phyloP scores from a whole-genome alignment of 2,888 invertebrate genomes.

The Barypeithes pellucidus region DNA sequence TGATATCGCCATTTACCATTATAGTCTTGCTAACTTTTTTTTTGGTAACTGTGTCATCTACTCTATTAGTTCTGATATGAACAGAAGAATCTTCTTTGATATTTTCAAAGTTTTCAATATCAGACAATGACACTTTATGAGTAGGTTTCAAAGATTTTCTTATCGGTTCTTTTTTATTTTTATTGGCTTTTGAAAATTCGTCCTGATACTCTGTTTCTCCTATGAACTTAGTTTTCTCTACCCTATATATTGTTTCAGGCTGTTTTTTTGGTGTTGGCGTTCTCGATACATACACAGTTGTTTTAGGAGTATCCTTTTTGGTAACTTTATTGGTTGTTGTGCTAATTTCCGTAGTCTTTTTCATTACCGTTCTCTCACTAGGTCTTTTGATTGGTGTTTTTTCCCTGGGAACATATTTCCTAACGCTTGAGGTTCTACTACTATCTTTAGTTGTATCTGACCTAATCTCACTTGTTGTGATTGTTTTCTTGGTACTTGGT shows the following conservation, averaged over 20 bases:
- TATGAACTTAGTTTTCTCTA: conserved; percentile 56
- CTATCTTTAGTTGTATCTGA: not conserved
- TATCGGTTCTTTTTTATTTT: conserved; percentile 42
- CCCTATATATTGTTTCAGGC: conserved; percentile 52
- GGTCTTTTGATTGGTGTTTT: conserved; percentile 44
- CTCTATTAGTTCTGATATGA: conserved; percentile 61
- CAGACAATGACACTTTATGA: conserved; percentile 54
- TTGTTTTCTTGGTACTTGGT: conserved; percentile 33
- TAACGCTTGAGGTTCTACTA: conserved; percentile 21
- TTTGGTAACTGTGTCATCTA: conserved; percentile 61
- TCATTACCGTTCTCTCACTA: conserved; percentile 33
- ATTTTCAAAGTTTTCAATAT: conserved; percentile 59
- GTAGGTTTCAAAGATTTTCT: conserved; percentile 46
- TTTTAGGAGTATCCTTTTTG: conserved; percentile 47
- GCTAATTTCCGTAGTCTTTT: conserved; percentile 35
- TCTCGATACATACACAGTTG: conserved; percentile 15
- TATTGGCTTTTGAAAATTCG: conserved; percentile 56
- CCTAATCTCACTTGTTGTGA: conserved; percentile 10
- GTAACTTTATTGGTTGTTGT: conserved; percentile 42
- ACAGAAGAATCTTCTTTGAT: conserved; percentile 57
- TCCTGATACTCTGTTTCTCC: conserved; percentile 58
- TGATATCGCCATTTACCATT: conserved; percentile 54
- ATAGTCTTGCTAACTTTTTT: conserved; percentile 54
- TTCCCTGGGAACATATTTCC: conserved; percentile 36
- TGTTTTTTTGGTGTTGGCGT: conserved; percentile 34